Conservation (phyloP, 1,140 invertebrate species). For the Leptinotarsa texana region DNA sequence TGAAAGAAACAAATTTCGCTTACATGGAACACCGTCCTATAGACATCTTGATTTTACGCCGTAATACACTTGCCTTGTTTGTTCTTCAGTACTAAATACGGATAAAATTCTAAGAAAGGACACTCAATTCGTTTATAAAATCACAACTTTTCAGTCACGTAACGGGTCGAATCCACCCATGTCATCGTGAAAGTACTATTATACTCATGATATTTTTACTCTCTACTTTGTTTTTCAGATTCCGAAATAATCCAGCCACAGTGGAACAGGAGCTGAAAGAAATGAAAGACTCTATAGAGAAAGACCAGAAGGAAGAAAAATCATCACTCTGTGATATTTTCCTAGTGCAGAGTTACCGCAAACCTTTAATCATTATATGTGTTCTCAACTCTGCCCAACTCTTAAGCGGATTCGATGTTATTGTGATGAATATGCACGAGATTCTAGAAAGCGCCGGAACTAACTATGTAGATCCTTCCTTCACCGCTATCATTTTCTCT, state of each 20-base stretch:
- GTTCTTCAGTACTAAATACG: no score
- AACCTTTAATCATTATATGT: conserved; percentile 38
- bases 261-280: conserved; percentile 51
- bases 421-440: conserved; percentile 47
- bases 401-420: conserved; percentile 47
- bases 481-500: conserved; percentile 42
- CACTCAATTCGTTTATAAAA: no score
- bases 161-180: no score
- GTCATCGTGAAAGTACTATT: no score
- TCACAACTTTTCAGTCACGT: no score
- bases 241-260: conserved; percentile 54
- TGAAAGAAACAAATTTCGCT: no score
- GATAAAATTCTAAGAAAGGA: no score
- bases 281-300: conserved; percentile 37
- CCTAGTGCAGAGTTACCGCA: conserved; percentile 40
- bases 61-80: no score
- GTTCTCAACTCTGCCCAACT: conserved; percentile 41
- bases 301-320: conserved; percentile 39
- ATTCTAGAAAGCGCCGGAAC: conserved; percentile 50
- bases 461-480: conserved; percentile 31
- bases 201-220: no score
- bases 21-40: no score
- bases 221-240: conserved; percentile 10
- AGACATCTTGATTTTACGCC: no score
- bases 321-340: conserved; percentile 37